Base-by-base conservation (phyloP, 2,113 vertebrate genomes). In the Pseudolaguvia tuberculata region DNA sequence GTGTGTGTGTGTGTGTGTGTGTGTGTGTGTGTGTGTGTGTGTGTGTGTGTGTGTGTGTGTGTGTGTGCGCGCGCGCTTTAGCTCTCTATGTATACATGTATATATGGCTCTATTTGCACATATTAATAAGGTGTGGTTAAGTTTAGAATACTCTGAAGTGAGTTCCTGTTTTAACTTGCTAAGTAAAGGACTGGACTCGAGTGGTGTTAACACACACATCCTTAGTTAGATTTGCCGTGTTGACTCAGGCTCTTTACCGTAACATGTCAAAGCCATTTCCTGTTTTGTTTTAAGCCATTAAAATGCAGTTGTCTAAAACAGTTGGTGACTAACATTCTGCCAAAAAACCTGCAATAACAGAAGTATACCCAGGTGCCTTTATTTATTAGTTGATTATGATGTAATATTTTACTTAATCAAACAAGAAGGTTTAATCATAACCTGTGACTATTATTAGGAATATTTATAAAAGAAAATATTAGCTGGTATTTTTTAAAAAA, bases 61-160 rank as follows among this genome's bases (percentile, higher is more conserved):
- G n/a, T 21, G 29, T 66, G 9, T 31, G 56, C 88, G 82, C 87
- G 87, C 89, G 86, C 88, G 51, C 29, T 61, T n/a, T 63, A 39
- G 56, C 9, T 68, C 80, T 14, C 88, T 21, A 85, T 90, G 88
- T 88, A 45, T 27, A 59, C 56, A 79, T 18, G n/a, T n/a, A 74
- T 42, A 4, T 62, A 14, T 48, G 13, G 7, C 47, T 4, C 45
- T 50, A 23, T 9, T 7, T 5, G 15, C 15, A 27, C 62, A 18
- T 17, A 23, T 15, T n/a, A 23, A 6, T 4, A 50, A 14, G 23
- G 27, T 50, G 63, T 15, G 25, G 63, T 50, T 50, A 1, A n/a
- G 15, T 47, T 50, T 47, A 50, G 45, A 47, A 67, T 39, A 27
- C 50, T 29, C 1, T 25, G 15, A 47, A 47, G 61, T 9, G 2